These are phyloP conservation scores for Anas georgica DNA, from an alignment of 2,797 vertebrate species.

Conservation along the genomic window DNA sequence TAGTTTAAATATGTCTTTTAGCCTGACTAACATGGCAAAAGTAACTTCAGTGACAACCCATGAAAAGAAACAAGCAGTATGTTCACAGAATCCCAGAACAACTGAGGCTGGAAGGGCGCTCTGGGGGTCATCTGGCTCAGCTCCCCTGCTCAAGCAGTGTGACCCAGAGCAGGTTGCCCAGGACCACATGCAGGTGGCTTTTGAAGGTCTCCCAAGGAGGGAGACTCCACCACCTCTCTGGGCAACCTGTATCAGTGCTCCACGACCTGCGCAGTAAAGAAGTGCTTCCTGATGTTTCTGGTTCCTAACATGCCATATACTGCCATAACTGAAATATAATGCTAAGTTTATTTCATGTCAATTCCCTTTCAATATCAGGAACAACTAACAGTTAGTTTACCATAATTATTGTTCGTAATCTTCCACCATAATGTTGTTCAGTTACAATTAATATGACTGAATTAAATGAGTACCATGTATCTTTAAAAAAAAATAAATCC, in stretches of 20 bases:
- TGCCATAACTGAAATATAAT: background rate
- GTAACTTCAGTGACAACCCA: background rate
- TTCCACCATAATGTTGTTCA: background rate
- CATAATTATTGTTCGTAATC: background rate
- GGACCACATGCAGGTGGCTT: background rate
- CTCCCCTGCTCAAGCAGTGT: background rate
- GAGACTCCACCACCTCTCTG: background rate
- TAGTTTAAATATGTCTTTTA: background rate
- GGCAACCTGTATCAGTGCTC: background rate
- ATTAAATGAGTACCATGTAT: background rate
- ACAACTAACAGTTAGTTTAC: background rate
- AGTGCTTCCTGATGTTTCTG: background rate
- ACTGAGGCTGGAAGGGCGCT: background rate
- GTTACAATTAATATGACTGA: background rate
- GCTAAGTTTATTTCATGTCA: background rate
- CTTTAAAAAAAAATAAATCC: background rate
- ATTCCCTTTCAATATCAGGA: background rate
- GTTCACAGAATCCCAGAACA: background rate
- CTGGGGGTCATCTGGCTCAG: background rate
- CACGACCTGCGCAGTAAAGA: background rate
- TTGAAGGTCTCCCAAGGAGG: background rate
- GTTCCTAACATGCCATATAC: background rate
- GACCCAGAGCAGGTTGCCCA: background rate
- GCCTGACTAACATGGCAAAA: background rate
- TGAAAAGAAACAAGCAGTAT: background rate